Evolutionary conservation across 64 coral and sea anemone genomes (phyloP).

Genomic region (Montipora efflorescens): DNA sequence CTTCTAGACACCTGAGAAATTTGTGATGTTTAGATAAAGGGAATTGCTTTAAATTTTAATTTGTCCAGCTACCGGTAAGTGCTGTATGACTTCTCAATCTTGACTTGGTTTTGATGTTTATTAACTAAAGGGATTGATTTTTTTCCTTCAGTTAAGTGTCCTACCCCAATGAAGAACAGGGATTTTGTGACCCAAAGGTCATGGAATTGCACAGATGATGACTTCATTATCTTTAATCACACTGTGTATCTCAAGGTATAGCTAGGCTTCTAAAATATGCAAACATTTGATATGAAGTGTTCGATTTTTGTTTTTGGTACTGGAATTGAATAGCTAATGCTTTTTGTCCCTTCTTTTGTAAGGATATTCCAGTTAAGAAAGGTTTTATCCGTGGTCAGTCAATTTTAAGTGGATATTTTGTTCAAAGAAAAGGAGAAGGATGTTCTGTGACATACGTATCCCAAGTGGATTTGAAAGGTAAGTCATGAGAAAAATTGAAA

Average conservation of each 20-base stretch:
- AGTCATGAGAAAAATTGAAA: background rate
- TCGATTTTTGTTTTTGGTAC: background rate
- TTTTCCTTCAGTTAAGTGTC: slow-evolving; percentile 87
- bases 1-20: no score
- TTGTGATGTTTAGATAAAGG: no score
- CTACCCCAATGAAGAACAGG: slow-evolving; percentile 93
- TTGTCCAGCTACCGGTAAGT: no score
- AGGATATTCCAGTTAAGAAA: slow-evolving; percentile 85
- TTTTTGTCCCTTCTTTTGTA: slow-evolving; percentile 11
- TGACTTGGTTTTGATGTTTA: background rate
- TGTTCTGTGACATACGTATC: slow-evolving; percentile 92
- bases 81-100: no score
- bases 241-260: slow-evolving; percentile 97
- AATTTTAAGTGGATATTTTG: slow-evolving; percentile 94
- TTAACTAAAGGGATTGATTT: background rate
- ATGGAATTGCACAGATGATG: slow-evolving; percentile 84
- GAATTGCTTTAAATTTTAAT: no score
- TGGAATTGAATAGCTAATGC: background rate
- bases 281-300: no score
- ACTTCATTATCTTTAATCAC: slow-evolving; percentile 98
- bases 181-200: slow-evolving; percentile 99
- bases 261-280: background rate
- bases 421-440: slow-evolving; percentile 64
- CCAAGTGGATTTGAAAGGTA: slow-evolving; percentile 98
- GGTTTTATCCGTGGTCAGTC: slow-evolving; percentile 94